Base-by-base conservation (phyloP, 2,797 vertebrate species). In the Pteronotus mesoamericanus region DNA sequence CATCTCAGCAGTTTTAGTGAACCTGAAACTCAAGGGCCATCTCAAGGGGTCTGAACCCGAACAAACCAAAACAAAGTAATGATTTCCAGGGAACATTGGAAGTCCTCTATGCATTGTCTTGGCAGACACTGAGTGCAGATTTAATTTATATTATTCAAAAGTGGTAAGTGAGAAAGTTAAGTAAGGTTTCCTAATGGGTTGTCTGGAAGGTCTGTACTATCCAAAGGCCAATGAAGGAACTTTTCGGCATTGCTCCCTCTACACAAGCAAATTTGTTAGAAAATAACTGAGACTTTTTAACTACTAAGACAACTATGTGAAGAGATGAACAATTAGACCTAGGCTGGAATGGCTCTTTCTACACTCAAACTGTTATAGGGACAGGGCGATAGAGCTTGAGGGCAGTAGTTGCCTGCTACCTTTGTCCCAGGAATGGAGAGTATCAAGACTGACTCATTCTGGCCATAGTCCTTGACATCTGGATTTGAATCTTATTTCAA, bases 61-160 rank as follows among this genome's bases (percentile, higher is more conserved):
- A 80, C 91, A 97, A 98, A 97, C 94, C 93, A 96, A 97, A 98
- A 97, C 97, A 97, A 84, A 93, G 26, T 96, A 94, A 97, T 94
- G 91, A 96, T 94, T 97, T 92, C 96, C 97, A 96, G 97, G 59
- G 85, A 87, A 74, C 29, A 3, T 2, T 94, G 77, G 26, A 93
- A 75, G 53, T 78, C 84, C 89, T 87, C 7, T 1, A 32, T 51
- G 68, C 68, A 90, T 77, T 69, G 86, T 91, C 86, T 97, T 96
- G 83, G 94, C 89, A 96, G 87, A 94, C 89, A 42, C 80, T 53
- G 55, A 91, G 80, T n/a, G n/a, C 37, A 75, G 92, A 74, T 94
- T 97, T 94, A 37, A 93, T 87, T 92, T 72, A 37, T 91, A 66
- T 89, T 95, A 85, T 59, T 91, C 84, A 78, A 87, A 91, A 92